Percentiles rank a stretch among this genome's conserved stretches.
Conservation (phyloP, 1,140 invertebrate species). For the Oncopodura yosiiana region DNA sequence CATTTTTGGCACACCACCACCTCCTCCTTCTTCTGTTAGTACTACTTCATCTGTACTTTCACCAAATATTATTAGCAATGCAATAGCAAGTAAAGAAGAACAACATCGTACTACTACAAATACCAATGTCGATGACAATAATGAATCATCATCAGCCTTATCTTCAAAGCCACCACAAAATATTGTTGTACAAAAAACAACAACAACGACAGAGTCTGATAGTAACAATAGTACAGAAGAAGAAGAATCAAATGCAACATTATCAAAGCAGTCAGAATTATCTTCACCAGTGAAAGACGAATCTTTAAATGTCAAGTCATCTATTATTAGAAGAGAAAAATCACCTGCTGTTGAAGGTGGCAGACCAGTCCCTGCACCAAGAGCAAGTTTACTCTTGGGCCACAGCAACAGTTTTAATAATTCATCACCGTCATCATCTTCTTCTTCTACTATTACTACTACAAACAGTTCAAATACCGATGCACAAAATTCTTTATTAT, state of each 20-base stretch:
- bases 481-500: background rate
- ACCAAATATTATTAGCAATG: background rate
- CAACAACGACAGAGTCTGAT: background rate
- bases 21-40: conserved; percentile 1
- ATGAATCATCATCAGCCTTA: too few relatives aligned
- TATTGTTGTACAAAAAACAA: background rate
- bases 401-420: background rate
- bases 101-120: background rate
- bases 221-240: too few relatives aligned
- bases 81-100: background rate
- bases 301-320: background rate
- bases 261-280: background rate
- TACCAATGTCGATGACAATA: background rate
- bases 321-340: background rate
- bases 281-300: background rate
- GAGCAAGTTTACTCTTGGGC: conserved; percentile 16
- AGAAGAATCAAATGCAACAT: too few relatives aligned
- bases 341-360: background rate
- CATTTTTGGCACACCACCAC: conserved; percentile 4
- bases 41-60: background rate
- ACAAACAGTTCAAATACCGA: background rate
- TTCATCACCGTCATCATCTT: background rate
- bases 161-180: too few relatives aligned
- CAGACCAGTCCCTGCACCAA: conserved; percentile 16
- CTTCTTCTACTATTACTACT: background rate